Base-by-base conservation (phyloP, 2,797 vertebrate species). In the Chaenodraco wilsoni region DNA sequence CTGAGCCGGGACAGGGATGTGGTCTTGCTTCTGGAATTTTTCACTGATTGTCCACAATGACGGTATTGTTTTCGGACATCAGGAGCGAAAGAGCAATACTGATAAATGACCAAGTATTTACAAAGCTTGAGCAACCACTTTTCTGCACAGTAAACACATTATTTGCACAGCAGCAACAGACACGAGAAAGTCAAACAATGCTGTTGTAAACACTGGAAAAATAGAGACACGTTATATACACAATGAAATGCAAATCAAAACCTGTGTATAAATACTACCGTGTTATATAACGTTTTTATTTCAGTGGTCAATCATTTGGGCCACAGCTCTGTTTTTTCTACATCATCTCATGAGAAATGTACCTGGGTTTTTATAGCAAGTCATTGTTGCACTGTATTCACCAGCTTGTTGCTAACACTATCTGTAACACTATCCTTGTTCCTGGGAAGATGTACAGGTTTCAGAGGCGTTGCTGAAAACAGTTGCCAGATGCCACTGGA, bases 11-110 rank as follows among this genome's bases (percentile, higher is more conserved):
- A 72, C 74, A 59, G 69, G 78, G 81, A 78, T 89, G 90, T 80
- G 85, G 85, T 87, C 65, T 84, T 59, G 58, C 63, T 71, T 76
- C 77, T 76, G 89, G 83, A 88, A 82, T 82, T 81, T 74, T 68
- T 67, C 78, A 64, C 45, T 55, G 59, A 74, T 58, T 72, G 51
- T 72, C 85, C 82, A 85, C 82, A 79, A 57, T 89, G 87, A 88
- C 82, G 69, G 12, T 56, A 31, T 51, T 44, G 37, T 78, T 83
- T 79, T 45, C 52, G 73, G 65, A 75, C 68, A 68, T 57, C 45
- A 5, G 58, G 63, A 81, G 21, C 60, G 74, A 86, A 75, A 80
- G 52, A 75, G 69, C 55, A 23, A 17, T 23, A 31, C 19, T 52
- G 65, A 82, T 21, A 71, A 33, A 79, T 67, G 33, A 55, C 43